phyloP scores from a whole-genome alignment of 1,140 invertebrate genomes.

The Globodera rostochiensis region DNA sequence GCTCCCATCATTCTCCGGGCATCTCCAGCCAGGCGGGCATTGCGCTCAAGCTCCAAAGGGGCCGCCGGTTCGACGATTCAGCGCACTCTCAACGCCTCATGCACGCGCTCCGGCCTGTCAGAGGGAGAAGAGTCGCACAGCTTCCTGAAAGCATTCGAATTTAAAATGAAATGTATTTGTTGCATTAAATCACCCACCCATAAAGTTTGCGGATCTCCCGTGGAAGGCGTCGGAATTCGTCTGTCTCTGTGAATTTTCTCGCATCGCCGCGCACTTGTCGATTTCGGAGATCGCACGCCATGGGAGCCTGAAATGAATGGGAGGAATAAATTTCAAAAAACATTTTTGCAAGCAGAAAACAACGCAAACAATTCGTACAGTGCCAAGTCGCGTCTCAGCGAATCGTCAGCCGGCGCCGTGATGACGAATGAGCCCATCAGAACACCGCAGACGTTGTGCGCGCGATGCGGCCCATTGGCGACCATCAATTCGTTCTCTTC shows the following conservation, averaged over 20 bases:
- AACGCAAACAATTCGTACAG: constrained; percentile 21
- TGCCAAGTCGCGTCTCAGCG: constrained; percentile 5
- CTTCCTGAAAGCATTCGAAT: background rate
- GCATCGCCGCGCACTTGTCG: background rate
- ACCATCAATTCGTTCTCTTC: too few relatives aligned
- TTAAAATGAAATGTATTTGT: background rate
- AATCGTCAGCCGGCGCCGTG: constrained; percentile 3
- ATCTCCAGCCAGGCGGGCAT: too few relatives aligned
- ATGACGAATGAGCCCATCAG: background rate
- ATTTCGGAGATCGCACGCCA: constrained; percentile 26
- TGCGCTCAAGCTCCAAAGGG: background rate
- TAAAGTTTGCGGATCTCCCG: constrained; percentile 16
- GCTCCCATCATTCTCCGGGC: too few relatives aligned
- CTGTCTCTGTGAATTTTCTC: background rate
- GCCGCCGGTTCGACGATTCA: background rate
- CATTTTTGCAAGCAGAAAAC: background rate
- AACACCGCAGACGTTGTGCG: constrained; percentile 10
- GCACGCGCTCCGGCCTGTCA: background rate
- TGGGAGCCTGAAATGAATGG: constrained; percentile 25
- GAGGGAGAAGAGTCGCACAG: background rate
- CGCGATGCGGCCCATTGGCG: background rate
- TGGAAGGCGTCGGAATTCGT: constrained; percentile 2
- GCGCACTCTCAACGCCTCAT: background rate
- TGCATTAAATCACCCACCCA: background rate
- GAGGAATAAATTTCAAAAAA: background rate